phyloP scores from a whole-genome alignment of 1,140 invertebrate species.

The Plectrocnemia conspersa region DNA sequence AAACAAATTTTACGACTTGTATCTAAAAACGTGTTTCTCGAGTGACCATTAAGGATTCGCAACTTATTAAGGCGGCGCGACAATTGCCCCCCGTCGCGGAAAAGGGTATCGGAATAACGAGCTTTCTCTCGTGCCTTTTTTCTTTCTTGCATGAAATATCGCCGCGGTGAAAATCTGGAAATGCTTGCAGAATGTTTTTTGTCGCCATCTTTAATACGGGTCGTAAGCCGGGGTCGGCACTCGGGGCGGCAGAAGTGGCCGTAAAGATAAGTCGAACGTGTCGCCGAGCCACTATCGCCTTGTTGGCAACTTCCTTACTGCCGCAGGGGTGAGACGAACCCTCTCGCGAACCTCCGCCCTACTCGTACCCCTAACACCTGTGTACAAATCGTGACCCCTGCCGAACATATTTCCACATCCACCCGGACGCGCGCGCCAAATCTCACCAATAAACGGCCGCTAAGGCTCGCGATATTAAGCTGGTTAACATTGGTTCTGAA shows the following conservation, averaged over 20 bases:
- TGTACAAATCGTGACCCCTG: conserved; percentile 19
- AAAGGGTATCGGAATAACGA: background rate
- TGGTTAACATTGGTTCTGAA: too few relatives aligned
- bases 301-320: conserved; percentile 32
- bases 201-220: conserved; percentile 14
- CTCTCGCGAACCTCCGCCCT: background rate
- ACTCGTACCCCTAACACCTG: conserved; percentile 17
- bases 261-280: conserved; percentile 35
- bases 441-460: too few relatives aligned
- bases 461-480: too few relatives aligned
- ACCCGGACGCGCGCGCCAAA: too few relatives aligned
- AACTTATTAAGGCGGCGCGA: too few relatives aligned
- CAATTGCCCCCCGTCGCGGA: background rate
- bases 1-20: too few relatives aligned
- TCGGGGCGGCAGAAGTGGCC: conserved; percentile 22
- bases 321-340: conserved; percentile 14
- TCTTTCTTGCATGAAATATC: conserved; percentile 1
- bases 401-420: too few relatives aligned
- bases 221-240: conserved; percentile 10
- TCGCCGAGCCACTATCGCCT: conserved; percentile 26
- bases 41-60: too few relatives aligned
- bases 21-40: too few relatives aligned
- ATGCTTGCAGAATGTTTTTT: too few relatives aligned
- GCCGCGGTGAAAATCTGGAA: background rate
- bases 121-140: background rate